These are phyloP conservation scores for Scaptomyza parva DNA, from an alignment of 2,888 invertebrate species.

Conservation along the genomic window DNA sequence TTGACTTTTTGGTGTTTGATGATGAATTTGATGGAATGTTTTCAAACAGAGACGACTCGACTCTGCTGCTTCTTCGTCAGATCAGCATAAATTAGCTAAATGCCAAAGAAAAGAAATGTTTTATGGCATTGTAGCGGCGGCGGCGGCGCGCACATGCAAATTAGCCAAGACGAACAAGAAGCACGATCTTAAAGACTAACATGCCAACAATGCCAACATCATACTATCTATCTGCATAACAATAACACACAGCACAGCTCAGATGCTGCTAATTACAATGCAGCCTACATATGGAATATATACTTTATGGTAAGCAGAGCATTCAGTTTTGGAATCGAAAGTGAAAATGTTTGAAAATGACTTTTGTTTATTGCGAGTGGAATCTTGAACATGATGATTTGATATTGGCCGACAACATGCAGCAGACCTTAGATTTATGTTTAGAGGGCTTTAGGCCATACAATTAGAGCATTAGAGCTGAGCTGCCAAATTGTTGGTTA, in stretches of 20 bases:
- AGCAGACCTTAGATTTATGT: constrained; percentile 38
- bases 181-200: constrained; percentile 17
- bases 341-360: constrained; percentile 65
- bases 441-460: constrained; percentile 37
- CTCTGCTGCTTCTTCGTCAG: constrained; percentile 29
- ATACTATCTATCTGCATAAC: constrained; percentile 50
- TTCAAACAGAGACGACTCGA: constrained; percentile 30
- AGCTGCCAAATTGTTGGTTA: constrained; percentile 38
- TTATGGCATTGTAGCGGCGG: constrained; percentile 71
- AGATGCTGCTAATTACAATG: constrained; percentile 71
- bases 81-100: constrained; percentile 63
- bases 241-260: constrained; percentile 53
- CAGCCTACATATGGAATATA: constrained; percentile 18
- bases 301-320: constrained; percentile 30
- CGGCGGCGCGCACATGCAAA: constrained; percentile 74
- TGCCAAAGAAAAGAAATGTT: constrained; percentile 68
- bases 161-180: constrained; percentile 41
- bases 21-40: constrained; percentile 68
- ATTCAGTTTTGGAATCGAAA: constrained; percentile 50
- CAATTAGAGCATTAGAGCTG: constrained; percentile 61
- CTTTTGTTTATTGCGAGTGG: neutral
- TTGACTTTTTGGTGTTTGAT: constrained; percentile 42
- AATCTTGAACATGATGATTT: constrained; percentile 9
- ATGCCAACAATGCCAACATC: constrained; percentile 36
- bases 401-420: neutral